phyloP scores from a whole-genome alignment of 2,888 invertebrate genomes.

The Macrophya annulata region DNA sequence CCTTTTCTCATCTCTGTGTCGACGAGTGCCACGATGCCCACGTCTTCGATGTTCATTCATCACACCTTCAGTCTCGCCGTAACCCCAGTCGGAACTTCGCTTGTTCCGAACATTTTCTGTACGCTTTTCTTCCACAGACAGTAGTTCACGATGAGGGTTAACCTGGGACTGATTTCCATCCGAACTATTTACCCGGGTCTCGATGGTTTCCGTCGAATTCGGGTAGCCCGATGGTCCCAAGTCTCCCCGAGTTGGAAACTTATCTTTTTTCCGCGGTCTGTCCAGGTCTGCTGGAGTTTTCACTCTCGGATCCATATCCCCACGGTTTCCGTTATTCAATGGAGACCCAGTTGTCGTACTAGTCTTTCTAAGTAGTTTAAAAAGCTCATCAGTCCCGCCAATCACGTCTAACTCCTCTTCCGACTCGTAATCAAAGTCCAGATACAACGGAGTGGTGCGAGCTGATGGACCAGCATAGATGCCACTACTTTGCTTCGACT shows the following conservation, averaged over 20 bases:
- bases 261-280: constrained; percentile 59
- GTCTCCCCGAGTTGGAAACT: constrained; percentile 72
- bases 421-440: constrained; percentile 38
- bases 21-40: constrained; percentile 58
- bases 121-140: constrained; percentile 60
- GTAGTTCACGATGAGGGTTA: constrained; percentile 62
- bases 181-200: background rate
- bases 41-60: constrained; percentile 1
- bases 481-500: background rate
- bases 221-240: constrained; percentile 62
- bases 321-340: constrained; percentile 65
- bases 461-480: background rate
- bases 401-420: constrained; percentile 28
- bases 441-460: background rate
- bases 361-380: background rate
- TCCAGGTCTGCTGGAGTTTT: constrained; percentile 56
- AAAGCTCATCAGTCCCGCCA: background rate
- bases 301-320: constrained; percentile 71
- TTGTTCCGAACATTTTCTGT: constrained; percentile 46
- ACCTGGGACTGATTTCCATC: constrained; percentile 1
- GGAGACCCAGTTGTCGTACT: constrained; percentile 58
- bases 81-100: constrained; percentile 70
- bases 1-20: constrained; percentile 60
- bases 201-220: background rate
- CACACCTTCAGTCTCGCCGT: constrained; percentile 70